Base-by-base conservation (phyloP, 2,113 vertebrate genomes). In the Upupa epops region DNA sequence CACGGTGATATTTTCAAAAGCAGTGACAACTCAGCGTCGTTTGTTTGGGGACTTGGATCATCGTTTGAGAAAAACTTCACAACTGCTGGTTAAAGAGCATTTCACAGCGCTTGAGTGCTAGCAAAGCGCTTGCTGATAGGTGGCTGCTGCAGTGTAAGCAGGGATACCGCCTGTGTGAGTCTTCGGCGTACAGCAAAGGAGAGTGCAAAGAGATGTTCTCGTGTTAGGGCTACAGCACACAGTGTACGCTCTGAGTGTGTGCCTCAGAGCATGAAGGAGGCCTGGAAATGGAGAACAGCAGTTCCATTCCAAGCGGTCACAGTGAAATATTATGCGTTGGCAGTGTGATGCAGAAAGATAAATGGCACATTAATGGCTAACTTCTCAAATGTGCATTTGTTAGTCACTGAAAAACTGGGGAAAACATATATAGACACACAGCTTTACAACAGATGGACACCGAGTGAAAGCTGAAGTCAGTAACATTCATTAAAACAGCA, bases 1-100 rank as follows among this genome's bases (percentile, higher is more conserved):
- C 59, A 46, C 92, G 79, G 59, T 80, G 63, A 58, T 96, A 75
- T 90, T 85, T 97, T 96, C 64, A 88, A 94, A 97, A 95, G 93
- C 85, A 64, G 20, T 73, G 73, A 42, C 52, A 78, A 56, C 9
- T 69, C 56, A 31, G 74, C 34, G 17, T 81, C 56, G 94, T 58
- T 93, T 88, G 68, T 93, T 84, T 95, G 88, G 59, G 86, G 75
- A 92, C 87, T 94, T 82, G 65, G 92, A 86, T 96, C 88, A 86
- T 96, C 88, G 94, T 90, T 92, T 77, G 73, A 93, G 69, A 55
- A 83, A 60, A 96, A 85, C 42, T 92, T 64, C 52, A 24, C 88
- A 80, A 66, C 40, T 86, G 79, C 82, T 93, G 90, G 76, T 71
- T 82, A 55, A 34, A 82, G 63, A 48, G 16, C 36, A 29, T 90